Conservation (phyloP, 2,797 vertebrate species). For the Gallinago nigripennis region DNA sequence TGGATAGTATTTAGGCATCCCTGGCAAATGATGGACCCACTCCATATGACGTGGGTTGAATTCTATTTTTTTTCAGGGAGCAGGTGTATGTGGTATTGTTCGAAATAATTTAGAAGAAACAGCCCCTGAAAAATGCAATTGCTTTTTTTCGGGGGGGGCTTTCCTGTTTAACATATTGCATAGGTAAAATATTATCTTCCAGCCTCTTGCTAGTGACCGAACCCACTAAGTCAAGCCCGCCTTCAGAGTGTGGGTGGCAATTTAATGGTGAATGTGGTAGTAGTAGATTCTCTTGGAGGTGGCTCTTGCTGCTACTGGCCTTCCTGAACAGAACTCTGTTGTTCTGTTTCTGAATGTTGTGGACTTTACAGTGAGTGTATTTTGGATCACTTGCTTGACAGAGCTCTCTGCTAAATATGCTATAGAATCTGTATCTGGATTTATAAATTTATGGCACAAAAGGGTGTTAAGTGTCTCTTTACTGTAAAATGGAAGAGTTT, state of each 20-base stretch:
- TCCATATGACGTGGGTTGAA: fast-evolving
- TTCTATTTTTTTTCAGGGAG: not conserved
- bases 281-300: not conserved
- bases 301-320: not conserved
- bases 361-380: not conserved
- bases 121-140: not conserved
- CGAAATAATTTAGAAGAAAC: not conserved
- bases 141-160: not conserved
- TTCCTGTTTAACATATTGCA: not conserved
- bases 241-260: not conserved
- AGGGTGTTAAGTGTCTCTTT: not conserved
- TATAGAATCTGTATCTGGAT: not conserved
- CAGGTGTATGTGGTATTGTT: not conserved
- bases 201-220: not conserved
- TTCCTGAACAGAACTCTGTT: not conserved
- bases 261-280: not conserved
- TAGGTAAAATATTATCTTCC: not conserved
- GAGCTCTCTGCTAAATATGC: not conserved
- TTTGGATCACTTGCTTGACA: not conserved
- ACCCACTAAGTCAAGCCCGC: not conserved
- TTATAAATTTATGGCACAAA: not conserved
- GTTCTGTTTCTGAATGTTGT: not conserved
- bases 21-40: not conserved
- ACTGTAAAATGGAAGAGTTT: not conserved
- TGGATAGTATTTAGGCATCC: not conserved